phyloP scores from a whole-genome alignment of 2,888 invertebrate genomes.

The Cremastinae sp. region DNA sequence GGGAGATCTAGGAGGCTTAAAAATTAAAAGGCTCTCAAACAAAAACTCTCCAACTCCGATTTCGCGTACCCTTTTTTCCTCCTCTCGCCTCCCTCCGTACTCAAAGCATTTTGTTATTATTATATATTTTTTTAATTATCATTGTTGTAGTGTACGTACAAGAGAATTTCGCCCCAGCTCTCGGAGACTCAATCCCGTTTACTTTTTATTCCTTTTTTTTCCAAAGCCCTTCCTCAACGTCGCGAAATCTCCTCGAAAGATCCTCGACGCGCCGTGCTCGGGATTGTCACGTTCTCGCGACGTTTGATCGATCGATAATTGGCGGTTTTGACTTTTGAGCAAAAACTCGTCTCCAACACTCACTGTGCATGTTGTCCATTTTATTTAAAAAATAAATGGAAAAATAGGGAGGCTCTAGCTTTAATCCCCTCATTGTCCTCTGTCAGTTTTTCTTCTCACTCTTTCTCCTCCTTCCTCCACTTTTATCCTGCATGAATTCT shows the following conservation, averaged over 20 bases:
- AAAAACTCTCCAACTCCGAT: slow-evolving; percentile 69
- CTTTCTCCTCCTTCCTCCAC: background rate
- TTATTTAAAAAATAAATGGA: slow-evolving; percentile 52
- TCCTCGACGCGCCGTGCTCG: too few species aligned
- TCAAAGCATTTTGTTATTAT: slow-evolving; percentile 48
- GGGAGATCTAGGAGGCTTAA: slow-evolving; percentile 73
- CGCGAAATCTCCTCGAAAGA: slow-evolving; percentile 10
- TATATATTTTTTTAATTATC: slow-evolving; percentile 45
- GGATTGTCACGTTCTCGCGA: too few species aligned
- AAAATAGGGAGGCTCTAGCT: slow-evolving; percentile 5
- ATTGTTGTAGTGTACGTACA: slow-evolving; percentile 44
- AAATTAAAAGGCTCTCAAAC: slow-evolving; percentile 78
- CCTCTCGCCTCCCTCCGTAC: slow-evolving; percentile 30
- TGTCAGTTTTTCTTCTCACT: background rate
- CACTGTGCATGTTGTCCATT: too few species aligned
- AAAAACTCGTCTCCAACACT: too few species aligned
- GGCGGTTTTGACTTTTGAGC: too few species aligned
- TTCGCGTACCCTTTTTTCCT: slow-evolving; percentile 57
- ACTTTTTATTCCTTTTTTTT: slow-evolving; percentile 51
- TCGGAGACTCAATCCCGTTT: slow-evolving; percentile 22
- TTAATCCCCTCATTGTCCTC: background rate
- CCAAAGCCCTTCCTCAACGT: slow-evolving; percentile 36
- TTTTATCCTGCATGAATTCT: background rate
- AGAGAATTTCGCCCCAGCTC: slow-evolving; percentile 30
- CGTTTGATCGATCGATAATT: too few species aligned